A percentile compares a stretch with the other conserved stretches of the same genome.
phyloP scores from a whole-genome alignment of 2,888 invertebrate genomes.

The Polydrusus pterygomalis region DNA sequence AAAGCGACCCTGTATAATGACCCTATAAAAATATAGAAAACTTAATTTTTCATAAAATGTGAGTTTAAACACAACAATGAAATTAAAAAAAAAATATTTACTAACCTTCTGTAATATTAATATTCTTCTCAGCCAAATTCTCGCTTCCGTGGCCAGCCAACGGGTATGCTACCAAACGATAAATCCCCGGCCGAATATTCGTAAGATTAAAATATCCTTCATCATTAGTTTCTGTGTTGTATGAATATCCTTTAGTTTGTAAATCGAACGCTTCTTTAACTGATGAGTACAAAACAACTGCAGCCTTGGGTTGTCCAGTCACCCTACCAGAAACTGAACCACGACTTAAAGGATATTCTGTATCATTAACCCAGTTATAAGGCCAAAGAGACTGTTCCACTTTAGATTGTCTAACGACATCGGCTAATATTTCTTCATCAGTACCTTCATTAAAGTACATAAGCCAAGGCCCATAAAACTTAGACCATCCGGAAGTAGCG shows the following conservation, averaged over 20 bases:
- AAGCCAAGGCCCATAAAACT: conserved; percentile 36
- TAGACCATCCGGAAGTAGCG: conserved; percentile 26
- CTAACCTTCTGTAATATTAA: conserved; percentile 27
- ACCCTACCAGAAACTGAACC: conserved; percentile 13
- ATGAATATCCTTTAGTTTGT: conserved; percentile 25
- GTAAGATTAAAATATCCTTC: conserved; percentile 11
- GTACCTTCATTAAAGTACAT: conserved; percentile 27
- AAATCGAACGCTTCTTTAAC: conserved; percentile 15
- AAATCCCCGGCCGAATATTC: conserved; percentile 22
- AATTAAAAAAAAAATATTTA: not conserved
- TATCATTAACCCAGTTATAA: conserved; percentile 22
- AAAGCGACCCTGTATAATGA: too few relatives aligned
- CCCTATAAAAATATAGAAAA: too few relatives aligned
- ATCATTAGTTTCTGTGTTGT: conserved; percentile 22
- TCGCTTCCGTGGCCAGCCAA: conserved; percentile 25
- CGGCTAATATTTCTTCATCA: conserved; percentile 21
- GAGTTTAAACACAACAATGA: not conserved
- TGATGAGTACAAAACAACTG: conserved; percentile 10
- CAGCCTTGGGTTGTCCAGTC: conserved; percentile 17
- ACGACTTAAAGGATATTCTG: conserved; percentile 11
- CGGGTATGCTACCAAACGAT: conserved; percentile 14
- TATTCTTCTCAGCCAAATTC: conserved; percentile 8
- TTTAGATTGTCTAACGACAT: conserved; percentile 18
- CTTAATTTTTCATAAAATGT: not conserved
- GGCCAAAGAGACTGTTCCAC: conserved; percentile 33